Conservation (phyloP, 2,888 invertebrate species). For the Steinernema scapterisci region DNA sequence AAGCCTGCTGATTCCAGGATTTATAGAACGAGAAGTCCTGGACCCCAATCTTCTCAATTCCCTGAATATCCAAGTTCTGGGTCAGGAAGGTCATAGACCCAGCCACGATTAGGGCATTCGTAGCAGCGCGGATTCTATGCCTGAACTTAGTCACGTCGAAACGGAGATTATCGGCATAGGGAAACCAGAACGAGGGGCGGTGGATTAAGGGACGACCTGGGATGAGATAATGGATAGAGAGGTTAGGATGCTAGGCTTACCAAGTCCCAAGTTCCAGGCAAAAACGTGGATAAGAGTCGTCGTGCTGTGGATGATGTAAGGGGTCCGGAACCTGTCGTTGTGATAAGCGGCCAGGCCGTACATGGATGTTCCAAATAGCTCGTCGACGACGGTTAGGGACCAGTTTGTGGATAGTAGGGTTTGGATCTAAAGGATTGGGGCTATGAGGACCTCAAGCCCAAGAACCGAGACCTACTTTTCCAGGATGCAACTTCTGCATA, state of each 20-base stretch:
- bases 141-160: not conserved
- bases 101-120: not conserved
- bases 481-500: not conserved
- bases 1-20: not conserved
- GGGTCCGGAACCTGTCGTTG: not conserved
- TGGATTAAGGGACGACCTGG: slow-evolving; percentile 9
- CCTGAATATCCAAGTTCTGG: not conserved
- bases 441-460: not conserved
- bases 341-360: slow-evolving; percentile 15
- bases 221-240: not conserved
- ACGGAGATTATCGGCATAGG: slow-evolving; percentile 4
- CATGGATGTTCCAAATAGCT: not conserved
- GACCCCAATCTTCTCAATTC: not conserved
- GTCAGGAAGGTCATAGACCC: not conserved
- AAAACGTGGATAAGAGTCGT: not conserved
- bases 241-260: not conserved
- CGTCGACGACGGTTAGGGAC: not conserved
- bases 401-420: not conserved
- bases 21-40: not conserved
- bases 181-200: slow-evolving; percentile 16
- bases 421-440: not conserved
- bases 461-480: not conserved
- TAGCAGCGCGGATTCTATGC: not conserved
- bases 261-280: not conserved
- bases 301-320: slow-evolving; percentile 20